phyloP scores from a whole-genome alignment of 2,797 vertebrate species.

The Valencia hispanica region DNA sequence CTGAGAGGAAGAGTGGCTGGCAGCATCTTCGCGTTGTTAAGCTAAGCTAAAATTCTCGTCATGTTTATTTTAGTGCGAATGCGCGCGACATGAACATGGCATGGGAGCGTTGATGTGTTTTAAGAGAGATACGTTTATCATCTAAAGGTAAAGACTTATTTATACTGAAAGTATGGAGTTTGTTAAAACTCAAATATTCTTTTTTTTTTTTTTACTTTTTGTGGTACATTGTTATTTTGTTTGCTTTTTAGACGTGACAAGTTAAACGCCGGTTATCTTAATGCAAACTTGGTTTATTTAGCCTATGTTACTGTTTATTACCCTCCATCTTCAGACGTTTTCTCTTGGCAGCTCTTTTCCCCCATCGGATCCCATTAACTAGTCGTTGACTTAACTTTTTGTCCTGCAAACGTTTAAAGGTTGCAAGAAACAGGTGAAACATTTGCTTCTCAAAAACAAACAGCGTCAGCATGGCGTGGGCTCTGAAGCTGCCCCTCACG shows the following conservation, averaged over 20 bases:
- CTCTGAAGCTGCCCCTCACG: conserved; percentile 93
- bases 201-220: not conserved
- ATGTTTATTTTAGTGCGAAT: conserved; percentile 72
- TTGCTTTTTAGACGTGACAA: not conserved
- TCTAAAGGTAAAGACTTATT: conserved; percentile 51
- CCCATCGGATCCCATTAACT: no score
- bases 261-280: not conserved
- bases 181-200: not conserved
- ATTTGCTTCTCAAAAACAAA: conserved; percentile 17
- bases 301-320: not conserved
- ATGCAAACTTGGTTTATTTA: not conserved
- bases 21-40: conserved; percentile 42
- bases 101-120: conserved; percentile 51
- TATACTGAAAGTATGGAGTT: not conserved
- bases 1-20: not conserved
- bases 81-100: conserved; percentile 75
- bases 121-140: conserved; percentile 32
- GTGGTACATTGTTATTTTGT: not conserved
- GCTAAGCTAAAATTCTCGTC: conserved; percentile 49
- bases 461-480: conserved; percentile 89
- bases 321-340: not conserved
- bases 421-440: conserved; percentile 31
- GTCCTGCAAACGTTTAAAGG: conserved; percentile 15
- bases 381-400: not conserved
- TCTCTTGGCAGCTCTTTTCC: not conserved